Evolutionary conservation across 2,888 invertebrate species (phyloP).

Genomic region (Dicycla oo): DNA sequence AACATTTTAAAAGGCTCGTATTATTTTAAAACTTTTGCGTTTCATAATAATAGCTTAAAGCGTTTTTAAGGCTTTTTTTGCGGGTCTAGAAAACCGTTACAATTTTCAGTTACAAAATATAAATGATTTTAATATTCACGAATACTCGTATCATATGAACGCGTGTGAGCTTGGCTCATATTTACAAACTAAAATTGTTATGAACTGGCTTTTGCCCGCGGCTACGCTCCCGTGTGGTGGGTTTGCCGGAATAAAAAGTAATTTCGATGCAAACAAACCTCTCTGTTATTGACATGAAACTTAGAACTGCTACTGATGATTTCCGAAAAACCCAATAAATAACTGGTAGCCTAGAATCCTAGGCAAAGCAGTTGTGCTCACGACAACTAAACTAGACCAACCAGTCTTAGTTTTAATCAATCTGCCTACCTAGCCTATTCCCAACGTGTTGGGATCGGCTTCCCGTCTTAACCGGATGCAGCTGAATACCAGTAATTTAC

Average conservation of each 20-base stretch:
- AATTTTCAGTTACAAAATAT: neutral
- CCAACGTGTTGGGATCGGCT: no score
- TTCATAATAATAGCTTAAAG: neutral
- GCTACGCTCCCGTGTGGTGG: neutral
- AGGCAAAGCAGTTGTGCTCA: no score
- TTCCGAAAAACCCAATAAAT: neutral
- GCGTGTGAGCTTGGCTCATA: neutral
- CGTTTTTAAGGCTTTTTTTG: neutral
- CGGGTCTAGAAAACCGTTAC: neutral
- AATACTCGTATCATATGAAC: no score
- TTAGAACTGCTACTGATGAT: neutral
- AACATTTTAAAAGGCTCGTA: constrained; percentile 5
- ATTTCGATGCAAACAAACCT: neutral
- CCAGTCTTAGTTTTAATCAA: no score
- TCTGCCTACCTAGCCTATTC: no score
- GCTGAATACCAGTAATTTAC: no score
- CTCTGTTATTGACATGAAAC: neutral
- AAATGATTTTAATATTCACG: neutral
- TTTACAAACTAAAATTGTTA: neutral
- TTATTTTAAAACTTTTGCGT: constrained; percentile 20
- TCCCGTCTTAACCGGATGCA: no score
- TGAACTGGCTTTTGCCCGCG: neutral
- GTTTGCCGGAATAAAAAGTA: neutral
- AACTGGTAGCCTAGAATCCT: no score
- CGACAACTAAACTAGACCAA: no score